Evolutionary conservation across 2,113 vertebrate species (phyloP).

Genomic region (Hemiscyllium ocellatum): DNA sequence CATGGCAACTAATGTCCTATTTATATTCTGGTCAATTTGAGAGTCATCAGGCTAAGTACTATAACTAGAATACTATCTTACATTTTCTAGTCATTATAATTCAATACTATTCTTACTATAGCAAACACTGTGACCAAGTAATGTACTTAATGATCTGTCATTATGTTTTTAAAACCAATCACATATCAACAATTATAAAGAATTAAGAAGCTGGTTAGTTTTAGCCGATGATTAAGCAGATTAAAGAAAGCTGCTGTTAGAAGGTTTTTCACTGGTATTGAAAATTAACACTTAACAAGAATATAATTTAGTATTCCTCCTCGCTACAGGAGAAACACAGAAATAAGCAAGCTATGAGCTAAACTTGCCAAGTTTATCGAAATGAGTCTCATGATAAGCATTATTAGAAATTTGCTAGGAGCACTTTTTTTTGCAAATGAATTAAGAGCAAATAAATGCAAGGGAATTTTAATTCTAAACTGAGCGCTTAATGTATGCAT

Average conservation of each 20-base stretch:
- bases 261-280: not conserved
- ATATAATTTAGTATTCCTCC: constrained; percentile 18
- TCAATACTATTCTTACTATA: not conserved
- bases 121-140: too few species aligned
- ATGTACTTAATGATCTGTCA: not conserved
- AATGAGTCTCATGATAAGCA: not conserved
- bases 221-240: not conserved
- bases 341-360: not conserved
- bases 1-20: not conserved
- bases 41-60: not conserved
- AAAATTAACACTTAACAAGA: not conserved
- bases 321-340: not conserved
- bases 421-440: not conserved
- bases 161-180: not conserved
- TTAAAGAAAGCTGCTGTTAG: not conserved
- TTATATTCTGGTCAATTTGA: not conserved
- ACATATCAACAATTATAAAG: not conserved
- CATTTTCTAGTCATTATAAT: not conserved
- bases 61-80: not conserved
- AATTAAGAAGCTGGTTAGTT: not conserved
- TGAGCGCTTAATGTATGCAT: not conserved
- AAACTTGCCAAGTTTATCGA: not conserved
- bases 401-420: not conserved
- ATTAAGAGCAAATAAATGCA: not conserved
- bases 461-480: not conserved